phyloP scores from a whole-genome alignment of 2,797 vertebrate genomes.

The Tachyglossus aculeatus region DNA sequence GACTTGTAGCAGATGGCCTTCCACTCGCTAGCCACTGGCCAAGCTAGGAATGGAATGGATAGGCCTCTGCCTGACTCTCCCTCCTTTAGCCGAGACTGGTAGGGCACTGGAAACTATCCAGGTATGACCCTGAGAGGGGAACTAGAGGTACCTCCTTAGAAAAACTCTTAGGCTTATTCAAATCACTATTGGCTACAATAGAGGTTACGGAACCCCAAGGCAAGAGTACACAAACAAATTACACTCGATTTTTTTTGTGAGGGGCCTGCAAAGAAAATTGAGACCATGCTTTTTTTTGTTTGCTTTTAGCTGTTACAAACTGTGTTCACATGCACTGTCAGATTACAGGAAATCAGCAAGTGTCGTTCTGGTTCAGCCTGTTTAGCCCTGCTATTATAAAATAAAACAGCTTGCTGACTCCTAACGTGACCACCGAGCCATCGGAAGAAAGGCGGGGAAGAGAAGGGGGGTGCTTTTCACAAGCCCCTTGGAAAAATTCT shows the following conservation, averaged over 20 bases:
- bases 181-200: too few species aligned
- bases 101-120: too few species aligned
- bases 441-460: slow-evolving; percentile 8
- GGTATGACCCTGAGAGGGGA: too few species aligned
- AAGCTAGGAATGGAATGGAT: too few species aligned
- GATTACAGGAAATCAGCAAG: slow-evolving; percentile 31
- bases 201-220: not conserved
- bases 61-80: too few species aligned
- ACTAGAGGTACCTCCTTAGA: too few species aligned
- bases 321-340: slow-evolving; percentile 10
- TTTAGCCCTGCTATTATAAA: slow-evolving; percentile 31
- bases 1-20: too few species aligned
- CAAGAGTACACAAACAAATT: not conserved
- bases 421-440: not conserved
- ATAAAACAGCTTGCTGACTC: not conserved
- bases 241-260: slow-evolving; percentile 38
- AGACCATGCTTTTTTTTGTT: slow-evolving; percentile 50
- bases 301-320: slow-evolving; percentile 35
- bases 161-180: too few species aligned
- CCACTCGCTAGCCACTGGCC: too few species aligned
- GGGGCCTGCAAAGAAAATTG: slow-evolving; percentile 20
- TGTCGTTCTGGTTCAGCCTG: slow-evolving; percentile 12
- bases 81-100: too few species aligned
- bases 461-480: too few species aligned
- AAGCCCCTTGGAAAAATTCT: too few species aligned